phyloP scores from a whole-genome alignment of 2,888 invertebrate species.

The Myathropa florea region DNA sequence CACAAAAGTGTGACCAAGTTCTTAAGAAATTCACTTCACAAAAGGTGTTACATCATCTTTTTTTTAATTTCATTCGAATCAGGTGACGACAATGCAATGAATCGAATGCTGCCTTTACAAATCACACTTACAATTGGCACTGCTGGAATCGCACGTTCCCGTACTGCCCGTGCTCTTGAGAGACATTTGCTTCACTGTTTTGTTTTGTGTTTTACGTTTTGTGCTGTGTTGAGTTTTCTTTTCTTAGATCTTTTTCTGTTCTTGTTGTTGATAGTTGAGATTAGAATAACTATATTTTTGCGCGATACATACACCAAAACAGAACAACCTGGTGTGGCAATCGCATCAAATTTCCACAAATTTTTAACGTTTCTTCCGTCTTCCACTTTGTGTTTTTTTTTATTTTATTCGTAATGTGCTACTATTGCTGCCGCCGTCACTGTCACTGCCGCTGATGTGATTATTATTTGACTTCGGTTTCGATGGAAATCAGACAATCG shows the following conservation, averaged over 20 bases:
- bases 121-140: slow-evolving; percentile 53
- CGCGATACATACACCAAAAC: neutral
- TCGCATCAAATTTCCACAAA: slow-evolving; percentile 45
- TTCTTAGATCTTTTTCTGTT: slow-evolving; percentile 14
- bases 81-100: slow-evolving; percentile 13
- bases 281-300: slow-evolving; percentile 18
- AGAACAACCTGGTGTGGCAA: slow-evolving; percentile 12
- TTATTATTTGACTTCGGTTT: slow-evolving; percentile 63
- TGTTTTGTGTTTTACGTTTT: too few relatives aligned
- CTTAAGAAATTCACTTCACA: slow-evolving; percentile 12
- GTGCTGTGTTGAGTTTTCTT: slow-evolving; percentile 5
- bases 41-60: slow-evolving; percentile 57
- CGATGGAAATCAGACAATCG: slow-evolving; percentile 63
- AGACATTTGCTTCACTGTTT: slow-evolving; percentile 47
- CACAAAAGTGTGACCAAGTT: slow-evolving; percentile 13
- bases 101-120: neutral
- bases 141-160: slow-evolving; percentile 60
- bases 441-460: too few relatives aligned
- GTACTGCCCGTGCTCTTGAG: slow-evolving; percentile 53
- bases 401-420: neutral
- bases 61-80: slow-evolving; percentile 23
- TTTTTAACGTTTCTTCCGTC: neutral
- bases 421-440: slow-evolving; percentile 14
- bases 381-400: neutral
- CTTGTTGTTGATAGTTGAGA: slow-evolving; percentile 1